Evolutionary conservation across 2,888 invertebrate genomes (phyloP).

Genomic region (Morpho helenor): DNA sequence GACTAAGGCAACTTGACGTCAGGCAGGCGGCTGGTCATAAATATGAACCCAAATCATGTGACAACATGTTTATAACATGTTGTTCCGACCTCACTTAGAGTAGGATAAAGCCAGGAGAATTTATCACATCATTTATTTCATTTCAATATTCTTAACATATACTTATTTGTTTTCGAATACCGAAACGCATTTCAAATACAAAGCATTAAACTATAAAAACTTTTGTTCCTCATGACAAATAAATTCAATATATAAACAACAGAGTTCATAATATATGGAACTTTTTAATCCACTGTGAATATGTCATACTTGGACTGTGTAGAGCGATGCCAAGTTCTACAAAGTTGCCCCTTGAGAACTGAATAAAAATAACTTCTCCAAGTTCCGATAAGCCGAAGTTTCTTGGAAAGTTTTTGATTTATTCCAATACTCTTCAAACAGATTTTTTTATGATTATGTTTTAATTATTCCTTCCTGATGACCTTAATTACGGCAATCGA

Average conservation of each 20-base stretch:
- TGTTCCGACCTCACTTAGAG: too few relatives aligned
- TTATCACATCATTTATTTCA: too few relatives aligned
- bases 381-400: slow-evolving; percentile 17
- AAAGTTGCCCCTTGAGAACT: slow-evolving; percentile 15
- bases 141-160: too few relatives aligned
- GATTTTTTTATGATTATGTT: not conserved
- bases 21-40: too few relatives aligned
- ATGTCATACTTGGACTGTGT: slow-evolving; percentile 14
- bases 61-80: too few relatives aligned
- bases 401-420: slow-evolving; percentile 11
- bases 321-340: slow-evolving; percentile 11
- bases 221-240: not conserved
- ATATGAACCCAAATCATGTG: too few relatives aligned
- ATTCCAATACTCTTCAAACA: slow-evolving; percentile 1
- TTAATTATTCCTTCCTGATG: too few relatives aligned
- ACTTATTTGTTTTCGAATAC: too few relatives aligned
- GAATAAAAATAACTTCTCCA: slow-evolving; percentile 16
- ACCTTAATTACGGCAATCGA: too few relatives aligned
- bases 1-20: too few relatives aligned
- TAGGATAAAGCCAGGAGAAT: too few relatives aligned
- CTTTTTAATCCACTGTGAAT: slow-evolving; percentile 20
- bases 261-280: slow-evolving; percentile 8
- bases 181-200: too few relatives aligned
- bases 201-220: not conserved
- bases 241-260: not conserved